These are phyloP conservation scores for Drosophila yakuba DNA, from an alignment of 1,140 invertebrate species.

Conservation along the genomic window DNA sequence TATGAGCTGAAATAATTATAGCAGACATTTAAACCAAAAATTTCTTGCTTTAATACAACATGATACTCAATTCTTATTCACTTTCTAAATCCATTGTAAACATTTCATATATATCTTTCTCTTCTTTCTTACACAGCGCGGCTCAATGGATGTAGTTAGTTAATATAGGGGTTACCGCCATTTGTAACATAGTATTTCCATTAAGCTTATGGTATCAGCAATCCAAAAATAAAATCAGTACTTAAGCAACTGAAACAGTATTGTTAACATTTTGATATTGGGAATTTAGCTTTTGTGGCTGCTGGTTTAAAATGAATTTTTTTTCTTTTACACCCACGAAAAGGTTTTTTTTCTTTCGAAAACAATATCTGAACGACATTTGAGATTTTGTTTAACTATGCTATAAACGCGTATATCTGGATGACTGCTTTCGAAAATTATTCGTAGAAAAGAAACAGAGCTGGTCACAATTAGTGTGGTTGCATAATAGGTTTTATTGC, in stretches of 20 bases:
- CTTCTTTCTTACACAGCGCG: slow-evolving; percentile 4
- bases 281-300: too few species aligned
- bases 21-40: slow-evolving; percentile 3
- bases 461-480: slow-evolving; percentile 63
- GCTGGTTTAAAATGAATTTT: not conserved
- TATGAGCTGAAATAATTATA: slow-evolving; percentile 24
- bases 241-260: too few species aligned
- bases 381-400: not conserved
- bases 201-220: not conserved
- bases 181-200: not conserved
- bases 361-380: not conserved
- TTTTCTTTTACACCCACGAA: not conserved
- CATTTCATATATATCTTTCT: not conserved
- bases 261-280: too few species aligned
- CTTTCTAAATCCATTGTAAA: not conserved
- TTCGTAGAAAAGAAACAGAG: slow-evolving; percentile 70
- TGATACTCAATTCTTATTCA: too few species aligned
- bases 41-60: too few species aligned
- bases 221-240: not conserved
- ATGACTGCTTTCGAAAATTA: not conserved
- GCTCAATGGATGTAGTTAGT: not conserved
- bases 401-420: not conserved
- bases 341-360: too few species aligned
- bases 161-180: not conserved
- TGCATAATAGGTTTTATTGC: slow-evolving; percentile 82